These are phyloP conservation scores for Danio rerio DNA, from an alignment of 2,113 vertebrate genomes.

Conservation along the genomic window DNA sequence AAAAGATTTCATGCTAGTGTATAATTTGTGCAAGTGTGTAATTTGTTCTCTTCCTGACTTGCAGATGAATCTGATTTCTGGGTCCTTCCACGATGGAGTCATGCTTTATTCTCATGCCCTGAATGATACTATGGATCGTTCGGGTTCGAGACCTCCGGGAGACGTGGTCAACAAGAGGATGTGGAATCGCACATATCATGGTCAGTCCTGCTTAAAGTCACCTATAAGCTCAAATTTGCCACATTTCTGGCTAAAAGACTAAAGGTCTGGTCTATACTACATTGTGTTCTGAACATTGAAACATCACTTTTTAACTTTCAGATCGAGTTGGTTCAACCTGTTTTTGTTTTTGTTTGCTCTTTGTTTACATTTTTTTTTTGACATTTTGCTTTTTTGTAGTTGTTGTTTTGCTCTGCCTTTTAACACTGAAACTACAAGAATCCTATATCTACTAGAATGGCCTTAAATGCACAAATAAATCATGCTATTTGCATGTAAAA, in stretches of 20 bases:
- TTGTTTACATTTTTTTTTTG: no score
- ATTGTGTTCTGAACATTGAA: no score
- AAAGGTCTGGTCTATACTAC: neutral
- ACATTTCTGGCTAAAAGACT: neutral
- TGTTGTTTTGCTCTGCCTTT: no score
- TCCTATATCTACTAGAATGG: no score
- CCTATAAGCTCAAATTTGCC: neutral
- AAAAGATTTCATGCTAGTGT: neutral
- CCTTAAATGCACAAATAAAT: no score
- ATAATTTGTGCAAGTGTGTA: neutral
- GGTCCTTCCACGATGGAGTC: slow-evolving; percentile 91
- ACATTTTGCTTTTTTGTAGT: no score
- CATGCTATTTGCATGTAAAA: no score
- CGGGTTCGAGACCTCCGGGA: slow-evolving; percentile 77
- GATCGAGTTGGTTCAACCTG: no score
- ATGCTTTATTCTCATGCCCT: slow-evolving; percentile 88
- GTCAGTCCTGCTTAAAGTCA: slow-evolving; percentile 66
- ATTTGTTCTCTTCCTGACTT: neutral
- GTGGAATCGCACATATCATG: slow-evolving; percentile 87
- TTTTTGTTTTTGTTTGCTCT: no score
- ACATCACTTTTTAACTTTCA: no score
- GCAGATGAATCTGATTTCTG: slow-evolving; percentile 91
- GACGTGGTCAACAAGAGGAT: slow-evolving; percentile 83
- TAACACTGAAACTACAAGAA: no score
- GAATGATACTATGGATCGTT: slow-evolving; percentile 84